phyloP scores from a whole-genome alignment of 1,140 invertebrate genomes.

The Psix sp. region DNA sequence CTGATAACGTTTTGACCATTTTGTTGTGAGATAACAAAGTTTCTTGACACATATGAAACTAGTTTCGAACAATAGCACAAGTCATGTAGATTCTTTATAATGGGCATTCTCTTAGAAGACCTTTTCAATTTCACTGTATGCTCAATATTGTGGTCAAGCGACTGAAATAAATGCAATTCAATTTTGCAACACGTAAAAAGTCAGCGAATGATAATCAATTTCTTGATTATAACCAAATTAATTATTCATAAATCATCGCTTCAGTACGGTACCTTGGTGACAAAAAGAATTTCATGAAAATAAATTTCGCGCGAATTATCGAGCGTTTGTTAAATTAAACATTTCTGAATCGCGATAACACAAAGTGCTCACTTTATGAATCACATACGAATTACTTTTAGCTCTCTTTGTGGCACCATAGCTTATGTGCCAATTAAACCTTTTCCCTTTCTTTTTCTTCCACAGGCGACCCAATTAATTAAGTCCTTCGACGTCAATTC shows the following conservation, averaged over 20 bases:
- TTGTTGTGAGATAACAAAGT: slow-evolving; percentile 47
- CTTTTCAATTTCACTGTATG: too few species aligned
- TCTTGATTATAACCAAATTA: neutral
- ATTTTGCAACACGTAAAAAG: too few species aligned
- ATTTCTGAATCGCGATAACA: slow-evolving; percentile 18
- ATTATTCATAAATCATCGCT: neutral
- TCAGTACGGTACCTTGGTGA: too few species aligned
- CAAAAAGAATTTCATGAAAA: too few species aligned
- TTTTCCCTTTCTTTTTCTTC: slow-evolving; percentile 19
- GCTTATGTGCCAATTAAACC: slow-evolving; percentile 37
- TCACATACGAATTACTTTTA: slow-evolving; percentile 28
- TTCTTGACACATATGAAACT: slow-evolving; percentile 43
- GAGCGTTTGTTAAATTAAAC: slow-evolving; percentile 11
- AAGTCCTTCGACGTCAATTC: slow-evolving; percentile 44
- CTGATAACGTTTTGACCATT: slow-evolving; percentile 46
- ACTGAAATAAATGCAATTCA: too few species aligned
- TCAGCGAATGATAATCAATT: too few species aligned
- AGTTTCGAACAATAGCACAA: slow-evolving; percentile 33
- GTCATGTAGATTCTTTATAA: slow-evolving; percentile 19
- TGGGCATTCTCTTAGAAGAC: neutral
- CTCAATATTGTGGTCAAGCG: too few species aligned
- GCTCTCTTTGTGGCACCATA: slow-evolving; percentile 18
- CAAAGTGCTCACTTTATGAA: slow-evolving; percentile 25
- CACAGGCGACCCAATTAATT: slow-evolving; percentile 44
- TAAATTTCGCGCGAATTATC: slow-evolving; percentile 3